A percentile compares a stretch with the other conserved stretches of the same genome.
Conservation (phyloP, 2,113 vertebrate genomes). For the Laterallus jamaicensis region DNA sequence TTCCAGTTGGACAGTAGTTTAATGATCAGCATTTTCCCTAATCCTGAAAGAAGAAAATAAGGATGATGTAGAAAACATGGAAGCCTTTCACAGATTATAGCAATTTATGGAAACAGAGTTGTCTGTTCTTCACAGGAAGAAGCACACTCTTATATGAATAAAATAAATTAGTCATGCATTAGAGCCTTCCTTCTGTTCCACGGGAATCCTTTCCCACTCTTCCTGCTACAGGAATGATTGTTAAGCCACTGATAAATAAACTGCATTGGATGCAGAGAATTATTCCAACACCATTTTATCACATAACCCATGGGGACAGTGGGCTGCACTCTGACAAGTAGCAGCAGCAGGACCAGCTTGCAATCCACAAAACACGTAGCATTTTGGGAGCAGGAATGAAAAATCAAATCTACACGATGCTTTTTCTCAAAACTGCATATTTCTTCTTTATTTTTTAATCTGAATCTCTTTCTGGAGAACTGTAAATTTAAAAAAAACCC, state of each 20-base stretch:
- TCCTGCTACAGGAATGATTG: neutral
- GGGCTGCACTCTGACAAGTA: neutral
- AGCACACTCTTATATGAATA: neutral
- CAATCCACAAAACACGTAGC: neutral
- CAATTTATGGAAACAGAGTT: neutral
- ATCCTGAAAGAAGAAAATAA: neutral
- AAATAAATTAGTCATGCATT: neutral
- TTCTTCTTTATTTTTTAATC: neutral
- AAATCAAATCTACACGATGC: neutral
- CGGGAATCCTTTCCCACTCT: neutral
- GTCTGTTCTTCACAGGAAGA: neutral
- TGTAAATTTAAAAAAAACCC: neutral
- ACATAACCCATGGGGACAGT: accelerated
- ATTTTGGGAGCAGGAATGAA: neutral
- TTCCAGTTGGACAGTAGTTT: neutral
- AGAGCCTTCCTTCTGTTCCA: neutral
- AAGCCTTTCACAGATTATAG: neutral
- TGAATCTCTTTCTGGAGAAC: neutral
- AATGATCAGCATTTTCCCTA: neutral
- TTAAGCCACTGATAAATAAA: neutral
- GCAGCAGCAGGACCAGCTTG: neutral
- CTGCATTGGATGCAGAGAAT: neutral
- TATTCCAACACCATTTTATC: neutral
- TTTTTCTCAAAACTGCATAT: neutral
- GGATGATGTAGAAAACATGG: neutral